Percentiles rank a stretch among this genome's conserved stretches.
phyloP scores from a whole-genome alignment of 2,113 vertebrate genomes.

The Heterotis niloticus region DNA sequence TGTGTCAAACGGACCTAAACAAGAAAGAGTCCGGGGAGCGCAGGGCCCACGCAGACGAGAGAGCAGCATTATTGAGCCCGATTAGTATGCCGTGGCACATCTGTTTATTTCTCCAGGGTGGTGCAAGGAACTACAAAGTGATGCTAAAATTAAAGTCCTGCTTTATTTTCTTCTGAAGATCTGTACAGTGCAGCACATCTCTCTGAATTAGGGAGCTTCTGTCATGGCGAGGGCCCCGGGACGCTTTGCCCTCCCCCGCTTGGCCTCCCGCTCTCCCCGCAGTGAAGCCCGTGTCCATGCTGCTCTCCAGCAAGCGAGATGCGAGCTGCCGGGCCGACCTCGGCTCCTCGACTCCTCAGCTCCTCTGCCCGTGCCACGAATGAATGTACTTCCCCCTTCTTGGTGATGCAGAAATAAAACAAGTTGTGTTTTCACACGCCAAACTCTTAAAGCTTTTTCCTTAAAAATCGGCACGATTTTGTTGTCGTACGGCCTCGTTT shows the following conservation, averaged over 20 bases:
- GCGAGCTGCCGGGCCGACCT: background rate
- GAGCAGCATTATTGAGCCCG: conserved; percentile 45
- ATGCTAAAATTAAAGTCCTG: conserved; percentile 51
- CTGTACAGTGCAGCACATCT: conserved; percentile 36
- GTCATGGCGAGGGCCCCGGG: conserved; percentile 44
- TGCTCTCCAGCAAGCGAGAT: background rate
- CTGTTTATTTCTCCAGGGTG: conserved; percentile 40
- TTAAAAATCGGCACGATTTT: too few species aligned
- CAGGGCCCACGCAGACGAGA: conserved; percentile 39
- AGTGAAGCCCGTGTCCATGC: background rate
- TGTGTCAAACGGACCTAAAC: conserved; percentile 38
- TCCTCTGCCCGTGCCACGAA: too few species aligned
- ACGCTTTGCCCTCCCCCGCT: conserved; percentile 34
- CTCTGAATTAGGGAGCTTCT: conserved; percentile 48
- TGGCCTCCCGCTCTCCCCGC: background rate
- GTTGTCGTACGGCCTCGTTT: too few species aligned
- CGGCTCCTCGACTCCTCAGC: too few species aligned
- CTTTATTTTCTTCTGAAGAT: conserved; percentile 45
- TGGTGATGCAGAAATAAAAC: too few species aligned
- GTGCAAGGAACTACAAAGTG: conserved; percentile 52
- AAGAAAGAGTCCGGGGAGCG: background rate
- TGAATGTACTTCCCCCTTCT: too few species aligned
- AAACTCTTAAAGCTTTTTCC: too few species aligned
- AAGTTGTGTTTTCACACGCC: too few species aligned
- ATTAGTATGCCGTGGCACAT: conserved; percentile 40